These are phyloP conservation scores for Muntiacus reevesi DNA, from an alignment of 2,113 vertebrate genomes.

Conservation along the genomic window DNA sequence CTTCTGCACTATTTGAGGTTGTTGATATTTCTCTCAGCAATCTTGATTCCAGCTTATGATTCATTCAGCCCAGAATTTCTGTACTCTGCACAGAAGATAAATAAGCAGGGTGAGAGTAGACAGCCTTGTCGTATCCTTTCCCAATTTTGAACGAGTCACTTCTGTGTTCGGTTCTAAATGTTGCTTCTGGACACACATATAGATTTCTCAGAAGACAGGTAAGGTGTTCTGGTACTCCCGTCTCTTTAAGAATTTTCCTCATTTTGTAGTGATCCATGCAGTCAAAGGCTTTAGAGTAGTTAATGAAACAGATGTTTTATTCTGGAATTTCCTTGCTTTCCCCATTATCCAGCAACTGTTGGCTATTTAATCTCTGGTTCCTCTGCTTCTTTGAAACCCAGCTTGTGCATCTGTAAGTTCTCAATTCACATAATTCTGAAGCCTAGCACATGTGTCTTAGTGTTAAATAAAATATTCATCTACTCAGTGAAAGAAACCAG, in stretches of 20 bases:
- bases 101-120: background rate
- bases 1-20: background rate
- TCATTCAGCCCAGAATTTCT: background rate
- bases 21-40: background rate
- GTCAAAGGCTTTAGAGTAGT: background rate
- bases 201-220: background rate
- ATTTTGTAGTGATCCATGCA: background rate
- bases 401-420: background rate
- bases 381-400: background rate
- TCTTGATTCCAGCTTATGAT: background rate
- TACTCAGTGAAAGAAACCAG: background rate
- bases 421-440: background rate
- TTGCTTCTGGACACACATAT: background rate
- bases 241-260: background rate
- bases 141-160: background rate
- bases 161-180: background rate
- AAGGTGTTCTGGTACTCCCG: background rate
- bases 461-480: background rate
- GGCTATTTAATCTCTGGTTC: background rate
- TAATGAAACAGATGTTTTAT: background rate
- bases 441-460: background rate
- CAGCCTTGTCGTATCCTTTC: accelerated
- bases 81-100: background rate
- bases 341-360: background rate
- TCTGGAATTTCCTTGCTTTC: background rate